Conservation (phyloP, 2,888 invertebrate genomes). For the Phytoseiulus persimilis region DNA sequence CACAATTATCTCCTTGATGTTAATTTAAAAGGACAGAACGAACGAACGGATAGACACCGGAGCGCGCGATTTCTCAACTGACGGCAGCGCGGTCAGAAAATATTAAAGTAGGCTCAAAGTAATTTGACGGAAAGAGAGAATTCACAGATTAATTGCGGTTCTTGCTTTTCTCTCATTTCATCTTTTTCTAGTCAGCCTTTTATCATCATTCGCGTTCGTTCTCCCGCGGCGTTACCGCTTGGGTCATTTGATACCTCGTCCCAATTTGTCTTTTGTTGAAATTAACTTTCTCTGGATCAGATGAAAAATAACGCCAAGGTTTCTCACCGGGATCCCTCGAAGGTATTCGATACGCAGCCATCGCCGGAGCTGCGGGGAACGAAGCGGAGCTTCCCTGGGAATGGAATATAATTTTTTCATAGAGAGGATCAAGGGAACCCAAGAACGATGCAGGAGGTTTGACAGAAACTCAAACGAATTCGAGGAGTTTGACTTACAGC, state of each 20-base stretch:
- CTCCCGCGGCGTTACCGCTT: background rate
- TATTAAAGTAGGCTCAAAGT: background rate
- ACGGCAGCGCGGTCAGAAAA: background rate
- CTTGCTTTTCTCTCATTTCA: background rate
- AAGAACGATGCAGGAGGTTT: background rate
- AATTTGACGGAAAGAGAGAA: background rate
- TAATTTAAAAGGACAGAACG: background rate
- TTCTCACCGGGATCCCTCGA: background rate
- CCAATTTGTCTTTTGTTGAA: conserved; percentile 5
- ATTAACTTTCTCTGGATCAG: background rate
- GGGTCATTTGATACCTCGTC: background rate
- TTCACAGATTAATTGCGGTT: conserved; percentile 5
- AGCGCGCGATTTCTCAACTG: background rate
- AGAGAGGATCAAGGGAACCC: background rate
- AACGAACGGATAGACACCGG: background rate
- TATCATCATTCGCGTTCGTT: background rate
- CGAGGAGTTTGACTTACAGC: background rate
- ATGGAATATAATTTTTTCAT: background rate
- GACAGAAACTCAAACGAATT: background rate
- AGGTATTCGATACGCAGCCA: background rate
- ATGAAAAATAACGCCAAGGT: background rate
- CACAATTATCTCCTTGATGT: background rate
- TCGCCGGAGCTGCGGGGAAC: background rate
- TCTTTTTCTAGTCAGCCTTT: background rate
- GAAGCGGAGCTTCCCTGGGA: background rate